Conservation (phyloP, 2,113 vertebrate species). For the Asarcornis scutulata region DNA sequence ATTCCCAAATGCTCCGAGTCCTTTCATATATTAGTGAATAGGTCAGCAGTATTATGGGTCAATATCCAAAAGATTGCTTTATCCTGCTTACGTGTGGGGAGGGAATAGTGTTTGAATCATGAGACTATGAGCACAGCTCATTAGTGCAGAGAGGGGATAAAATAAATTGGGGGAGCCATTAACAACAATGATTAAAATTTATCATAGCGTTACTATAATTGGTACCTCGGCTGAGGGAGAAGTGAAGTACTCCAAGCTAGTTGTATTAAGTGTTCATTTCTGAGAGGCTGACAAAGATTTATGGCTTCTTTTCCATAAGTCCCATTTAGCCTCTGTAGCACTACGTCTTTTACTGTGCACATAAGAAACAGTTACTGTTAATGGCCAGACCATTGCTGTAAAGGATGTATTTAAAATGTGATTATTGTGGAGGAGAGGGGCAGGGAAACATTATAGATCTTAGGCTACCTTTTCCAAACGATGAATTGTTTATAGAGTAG, state of each 20-base stretch:
- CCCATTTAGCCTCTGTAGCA: background rate
- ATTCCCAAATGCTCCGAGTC: background rate
- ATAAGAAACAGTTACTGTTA: slow-evolving; percentile 46
- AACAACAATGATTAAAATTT: slow-evolving; percentile 63
- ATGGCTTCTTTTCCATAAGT: slow-evolving; percentile 58
- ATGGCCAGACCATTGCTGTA: slow-evolving; percentile 34
- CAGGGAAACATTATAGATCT: background rate
- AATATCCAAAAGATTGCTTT: background rate
- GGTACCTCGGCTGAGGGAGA: slow-evolving; percentile 20
- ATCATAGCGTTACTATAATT: slow-evolving; percentile 50
- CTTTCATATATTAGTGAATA: background rate
- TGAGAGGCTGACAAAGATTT: slow-evolving; percentile 63
- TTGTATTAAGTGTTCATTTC: slow-evolving; percentile 61
- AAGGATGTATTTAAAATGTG: slow-evolving; percentile 46
- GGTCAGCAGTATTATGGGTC: background rate
- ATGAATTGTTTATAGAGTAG: background rate
- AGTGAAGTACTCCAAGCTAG: slow-evolving; percentile 37
- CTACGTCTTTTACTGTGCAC: slow-evolving; percentile 59
- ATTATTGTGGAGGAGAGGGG: background rate
- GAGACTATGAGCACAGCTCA: slow-evolving; percentile 38
- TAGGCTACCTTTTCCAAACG: background rate
- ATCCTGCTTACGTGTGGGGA: background rate
- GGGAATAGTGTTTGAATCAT: slow-evolving; percentile 34
- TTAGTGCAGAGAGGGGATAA: slow-evolving; percentile 26
- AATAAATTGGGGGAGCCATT: slow-evolving; percentile 49